These are phyloP conservation scores for Hyaena hyaena DNA, from an alignment of 2,113 vertebrate species.

Conservation along the genomic window DNA sequence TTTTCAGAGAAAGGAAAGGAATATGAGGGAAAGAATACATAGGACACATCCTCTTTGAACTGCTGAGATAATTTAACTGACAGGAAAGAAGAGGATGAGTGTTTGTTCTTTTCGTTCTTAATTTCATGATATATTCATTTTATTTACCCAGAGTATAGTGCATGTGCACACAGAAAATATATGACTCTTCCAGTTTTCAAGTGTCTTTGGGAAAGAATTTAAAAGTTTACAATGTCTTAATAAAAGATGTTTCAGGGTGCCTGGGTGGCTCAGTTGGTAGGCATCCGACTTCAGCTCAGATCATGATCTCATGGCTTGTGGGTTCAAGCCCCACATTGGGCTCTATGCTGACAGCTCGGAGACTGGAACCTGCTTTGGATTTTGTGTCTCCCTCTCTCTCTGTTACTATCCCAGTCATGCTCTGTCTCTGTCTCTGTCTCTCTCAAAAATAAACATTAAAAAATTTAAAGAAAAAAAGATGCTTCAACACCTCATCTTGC, in stretches of 20 bases:
- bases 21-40: background rate
- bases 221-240: background rate
- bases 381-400: too few species aligned
- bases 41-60: background rate
- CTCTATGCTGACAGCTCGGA: too few species aligned
- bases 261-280: too few species aligned
- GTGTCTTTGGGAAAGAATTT: background rate
- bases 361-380: too few species aligned
- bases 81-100: background rate
- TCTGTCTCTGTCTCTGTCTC: too few species aligned
- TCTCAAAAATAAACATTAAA: too few species aligned
- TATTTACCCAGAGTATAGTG: background rate
- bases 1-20: background rate
- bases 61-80: background rate
- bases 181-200: conserved; percentile 41
- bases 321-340: too few species aligned
- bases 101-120: background rate
- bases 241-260: background rate
- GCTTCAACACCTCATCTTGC: background rate
- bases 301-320: too few species aligned
- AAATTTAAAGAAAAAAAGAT: too few species aligned
- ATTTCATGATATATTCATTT: background rate
- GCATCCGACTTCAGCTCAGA: too few species aligned
- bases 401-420: too few species aligned
- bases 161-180: background rate